A percentile compares a stretch with the other conserved stretches of the same genome.
Conservation (phyloP, 2,797 vertebrate genomes). For the Sebastolobus altivelis region DNA sequence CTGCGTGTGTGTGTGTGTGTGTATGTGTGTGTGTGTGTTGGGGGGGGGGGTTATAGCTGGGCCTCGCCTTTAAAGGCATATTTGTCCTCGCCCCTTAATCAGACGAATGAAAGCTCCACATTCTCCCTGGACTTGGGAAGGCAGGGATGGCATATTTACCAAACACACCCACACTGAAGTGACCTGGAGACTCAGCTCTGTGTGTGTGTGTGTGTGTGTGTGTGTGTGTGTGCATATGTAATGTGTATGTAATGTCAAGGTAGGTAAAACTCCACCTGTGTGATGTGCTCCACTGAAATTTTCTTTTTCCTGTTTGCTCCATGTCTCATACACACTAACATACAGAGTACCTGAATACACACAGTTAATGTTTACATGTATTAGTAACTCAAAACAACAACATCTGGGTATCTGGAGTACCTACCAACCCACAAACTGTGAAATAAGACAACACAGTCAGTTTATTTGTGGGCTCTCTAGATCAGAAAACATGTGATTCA, state of each 20-base stretch:
- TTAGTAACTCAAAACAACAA: not conserved
- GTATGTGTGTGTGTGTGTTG: constrained; percentile 31
- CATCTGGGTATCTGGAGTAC: no score
- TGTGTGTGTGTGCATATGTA: constrained; percentile 31
- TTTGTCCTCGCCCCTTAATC: constrained; percentile 85
- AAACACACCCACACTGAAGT: constrained; percentile 79
- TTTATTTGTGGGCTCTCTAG: no score
- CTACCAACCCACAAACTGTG: no score
- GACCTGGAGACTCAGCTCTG: constrained; percentile 62
- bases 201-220: constrained; percentile 50
- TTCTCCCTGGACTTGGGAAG: constrained; percentile 71
- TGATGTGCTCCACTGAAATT: constrained; percentile 56
- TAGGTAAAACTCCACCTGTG: constrained; percentile 66
- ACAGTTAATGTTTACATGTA: not conserved
- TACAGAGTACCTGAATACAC: not conserved
- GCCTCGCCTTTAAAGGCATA: constrained; percentile 78
- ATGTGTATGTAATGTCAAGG: constrained; percentile 50
- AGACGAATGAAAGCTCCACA: constrained; percentile 80
- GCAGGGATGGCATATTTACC: constrained; percentile 83
- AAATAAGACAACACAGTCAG: no score
- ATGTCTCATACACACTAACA: constrained; percentile 11
- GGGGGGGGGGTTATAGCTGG: constrained; percentile 29
- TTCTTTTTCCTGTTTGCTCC: constrained; percentile 32
- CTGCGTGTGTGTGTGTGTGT: constrained; percentile 38
- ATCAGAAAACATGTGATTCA: no score